phyloP scores from a whole-genome alignment of 2,113 vertebrate genomes.

The Sprattus sprattus region DNA sequence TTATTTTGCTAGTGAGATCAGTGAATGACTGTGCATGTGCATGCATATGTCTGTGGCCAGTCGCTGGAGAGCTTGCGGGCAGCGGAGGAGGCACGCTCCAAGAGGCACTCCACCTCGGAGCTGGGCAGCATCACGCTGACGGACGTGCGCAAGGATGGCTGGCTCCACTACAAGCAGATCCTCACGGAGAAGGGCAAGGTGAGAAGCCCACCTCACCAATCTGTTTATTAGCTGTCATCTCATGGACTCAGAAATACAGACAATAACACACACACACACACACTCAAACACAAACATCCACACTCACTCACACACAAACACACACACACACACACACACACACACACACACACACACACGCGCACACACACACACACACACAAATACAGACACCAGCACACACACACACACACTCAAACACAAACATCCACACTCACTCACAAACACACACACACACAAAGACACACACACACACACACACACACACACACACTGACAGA shows the following conservation, averaged over 20 bases:
- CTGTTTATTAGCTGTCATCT: neutral
- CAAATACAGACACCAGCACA: too few species aligned
- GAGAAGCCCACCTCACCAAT: neutral
- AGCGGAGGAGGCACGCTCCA: conserved; percentile 81
- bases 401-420: neutral
- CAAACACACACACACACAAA: neutral
- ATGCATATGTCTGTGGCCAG: conserved; percentile 61
- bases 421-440: too few species aligned
- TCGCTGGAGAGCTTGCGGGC: conserved; percentile 87
- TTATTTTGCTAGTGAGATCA: neutral
- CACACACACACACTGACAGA: too few species aligned
- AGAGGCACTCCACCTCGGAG: conserved; percentile 91
- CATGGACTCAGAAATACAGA: neutral
- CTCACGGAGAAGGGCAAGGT: conserved; percentile 98
- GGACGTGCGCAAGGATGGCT: conserved; percentile 88
- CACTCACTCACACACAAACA: neutral
- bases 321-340: neutral
- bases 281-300: neutral
- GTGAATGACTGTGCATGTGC: neutral
- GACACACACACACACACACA: neutral
- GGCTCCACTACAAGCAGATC: conserved; percentile 96
- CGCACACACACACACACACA: too few species aligned
- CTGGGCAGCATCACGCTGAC: conserved; percentile 83
- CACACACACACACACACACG: too few species aligned
- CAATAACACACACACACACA: neutral